These are phyloP conservation scores for Athalia cordata DNA, from an alignment of 2,888 invertebrate genomes.

Conservation along the genomic window DNA sequence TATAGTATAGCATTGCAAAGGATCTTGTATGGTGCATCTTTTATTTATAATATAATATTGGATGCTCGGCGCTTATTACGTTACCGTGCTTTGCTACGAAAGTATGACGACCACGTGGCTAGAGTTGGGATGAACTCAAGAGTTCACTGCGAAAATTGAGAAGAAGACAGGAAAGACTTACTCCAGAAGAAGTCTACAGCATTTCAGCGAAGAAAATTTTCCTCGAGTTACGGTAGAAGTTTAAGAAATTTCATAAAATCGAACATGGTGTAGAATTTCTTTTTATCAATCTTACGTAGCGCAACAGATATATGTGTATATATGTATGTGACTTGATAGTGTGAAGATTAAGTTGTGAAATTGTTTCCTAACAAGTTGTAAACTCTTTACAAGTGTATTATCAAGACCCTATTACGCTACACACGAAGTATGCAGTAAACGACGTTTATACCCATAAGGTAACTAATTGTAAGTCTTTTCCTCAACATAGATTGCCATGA, in stretches of 20 bases:
- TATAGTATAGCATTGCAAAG: no score
- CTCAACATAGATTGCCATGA: not conserved
- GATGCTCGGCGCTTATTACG: no score
- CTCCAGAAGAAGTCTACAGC: not conserved
- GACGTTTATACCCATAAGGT: not conserved
- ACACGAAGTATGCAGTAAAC: not conserved
- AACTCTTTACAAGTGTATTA: not conserved
- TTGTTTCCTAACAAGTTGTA: not conserved
- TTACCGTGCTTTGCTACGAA: no score
- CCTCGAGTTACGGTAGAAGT: constrained; percentile 21
- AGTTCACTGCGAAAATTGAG: no score
- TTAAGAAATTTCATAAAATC: constrained; percentile 12
- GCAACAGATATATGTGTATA: not conserved
- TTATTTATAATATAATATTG: no score
- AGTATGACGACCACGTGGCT: no score
- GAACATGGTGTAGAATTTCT: not conserved
- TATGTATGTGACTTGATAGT: not conserved
- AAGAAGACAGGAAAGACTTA: no score
- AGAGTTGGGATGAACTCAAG: no score
- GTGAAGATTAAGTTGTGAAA: constrained; percentile 3
- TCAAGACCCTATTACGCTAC: not conserved
- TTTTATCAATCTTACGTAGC: no score
- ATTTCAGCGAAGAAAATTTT: not conserved
- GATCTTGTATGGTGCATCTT: no score
- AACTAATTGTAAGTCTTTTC: constrained; percentile 3